Evolutionary conservation across 2,888 invertebrate species (phyloP).

Genomic region (Epinotia demarniana): DNA sequence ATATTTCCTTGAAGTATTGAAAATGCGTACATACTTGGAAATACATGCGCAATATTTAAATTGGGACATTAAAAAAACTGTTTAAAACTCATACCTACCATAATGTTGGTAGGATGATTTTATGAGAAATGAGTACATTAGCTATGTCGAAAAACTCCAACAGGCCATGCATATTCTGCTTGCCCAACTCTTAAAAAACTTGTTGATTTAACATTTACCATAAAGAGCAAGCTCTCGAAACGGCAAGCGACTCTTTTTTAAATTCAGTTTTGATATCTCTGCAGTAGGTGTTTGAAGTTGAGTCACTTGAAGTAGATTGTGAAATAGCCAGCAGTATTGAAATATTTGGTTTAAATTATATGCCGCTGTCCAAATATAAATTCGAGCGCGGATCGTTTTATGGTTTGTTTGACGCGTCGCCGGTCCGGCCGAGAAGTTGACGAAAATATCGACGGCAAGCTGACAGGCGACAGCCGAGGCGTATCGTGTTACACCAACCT

Average conservation of each 20-base stretch:
- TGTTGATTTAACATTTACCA: constrained; percentile 76
- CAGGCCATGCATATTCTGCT: constrained; percentile 53
- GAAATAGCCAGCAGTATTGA: constrained; percentile 54
- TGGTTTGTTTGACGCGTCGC: constrained; percentile 70
- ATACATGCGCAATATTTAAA: neutral
- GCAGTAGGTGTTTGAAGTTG: constrained; percentile 53
- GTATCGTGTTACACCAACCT: constrained; percentile 72
- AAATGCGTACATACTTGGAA: neutral
- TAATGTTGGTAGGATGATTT: neutral
- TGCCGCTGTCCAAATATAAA: constrained; percentile 52
- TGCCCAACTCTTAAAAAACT: constrained; percentile 70
- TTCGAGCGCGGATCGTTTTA: constrained; percentile 59
- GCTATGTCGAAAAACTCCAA: constrained; percentile 7
- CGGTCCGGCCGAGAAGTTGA: constrained; percentile 64
- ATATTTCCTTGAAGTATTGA: constrained; percentile 12
- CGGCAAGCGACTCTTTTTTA: constrained; percentile 57
- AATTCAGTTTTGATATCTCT: constrained; percentile 66
- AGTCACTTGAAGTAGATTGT: constrained; percentile 59
- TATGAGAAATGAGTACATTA: neutral
- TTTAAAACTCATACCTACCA: neutral
- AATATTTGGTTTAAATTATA: constrained; percentile 39
- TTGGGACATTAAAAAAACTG: neutral
- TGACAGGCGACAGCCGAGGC: constrained; percentile 70
- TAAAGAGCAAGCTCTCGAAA: constrained; percentile 65
- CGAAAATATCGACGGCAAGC: constrained; percentile 75